Conservation (phyloP, 2,797 vertebrate species). For the Lycodopsis pacificus region DNA sequence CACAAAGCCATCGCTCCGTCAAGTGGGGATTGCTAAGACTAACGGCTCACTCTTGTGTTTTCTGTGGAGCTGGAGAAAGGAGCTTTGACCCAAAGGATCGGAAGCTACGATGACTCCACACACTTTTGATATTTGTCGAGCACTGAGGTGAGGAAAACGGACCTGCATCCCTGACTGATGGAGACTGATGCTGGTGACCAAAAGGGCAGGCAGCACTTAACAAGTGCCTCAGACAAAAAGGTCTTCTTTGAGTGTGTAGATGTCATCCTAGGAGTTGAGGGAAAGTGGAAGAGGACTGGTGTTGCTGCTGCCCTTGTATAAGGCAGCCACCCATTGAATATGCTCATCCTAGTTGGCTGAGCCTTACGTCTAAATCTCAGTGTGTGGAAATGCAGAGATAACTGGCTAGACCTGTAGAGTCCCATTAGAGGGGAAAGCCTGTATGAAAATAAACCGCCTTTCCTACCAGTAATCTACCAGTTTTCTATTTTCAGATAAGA, state of each 20-base stretch:
- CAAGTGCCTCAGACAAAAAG: slow-evolving; percentile 10
- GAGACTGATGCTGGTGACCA: slow-evolving; percentile 38
- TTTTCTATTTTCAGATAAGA: slow-evolving; percentile 59
- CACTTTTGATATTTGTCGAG: slow-evolving; percentile 20
- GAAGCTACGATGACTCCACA: slow-evolving; percentile 20
- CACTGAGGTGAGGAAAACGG: slow-evolving; percentile 18
- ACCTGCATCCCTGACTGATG: slow-evolving; percentile 29
- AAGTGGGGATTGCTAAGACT: slow-evolving; percentile 19
- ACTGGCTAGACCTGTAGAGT: slow-evolving; percentile 52
- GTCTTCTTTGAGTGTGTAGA: slow-evolving; percentile 30
- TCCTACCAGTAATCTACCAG: slow-evolving; percentile 45
- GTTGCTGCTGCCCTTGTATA: slow-evolving; percentile 48
- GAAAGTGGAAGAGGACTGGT: slow-evolving; percentile 53
- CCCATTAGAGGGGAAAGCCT: slow-evolving; percentile 45
- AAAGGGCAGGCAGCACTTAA: slow-evolving; percentile 26
- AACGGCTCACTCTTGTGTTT: slow-evolving; percentile 23
- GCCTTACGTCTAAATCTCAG: slow-evolving; percentile 58
- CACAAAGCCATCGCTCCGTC: slow-evolving; percentile 39
- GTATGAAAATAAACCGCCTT: slow-evolving; percentile 54
- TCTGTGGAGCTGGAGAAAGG: slow-evolving; percentile 32
- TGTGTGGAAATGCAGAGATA: slow-evolving; percentile 67
- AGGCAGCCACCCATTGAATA: slow-evolving; percentile 47
- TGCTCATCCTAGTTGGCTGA: slow-evolving; percentile 55
- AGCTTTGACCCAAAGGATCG: slow-evolving; percentile 35
- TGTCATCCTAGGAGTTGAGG: slow-evolving; percentile 15